phyloP scores from a whole-genome alignment of 2,888 invertebrate species.

The Prionchulus punctatus region DNA sequence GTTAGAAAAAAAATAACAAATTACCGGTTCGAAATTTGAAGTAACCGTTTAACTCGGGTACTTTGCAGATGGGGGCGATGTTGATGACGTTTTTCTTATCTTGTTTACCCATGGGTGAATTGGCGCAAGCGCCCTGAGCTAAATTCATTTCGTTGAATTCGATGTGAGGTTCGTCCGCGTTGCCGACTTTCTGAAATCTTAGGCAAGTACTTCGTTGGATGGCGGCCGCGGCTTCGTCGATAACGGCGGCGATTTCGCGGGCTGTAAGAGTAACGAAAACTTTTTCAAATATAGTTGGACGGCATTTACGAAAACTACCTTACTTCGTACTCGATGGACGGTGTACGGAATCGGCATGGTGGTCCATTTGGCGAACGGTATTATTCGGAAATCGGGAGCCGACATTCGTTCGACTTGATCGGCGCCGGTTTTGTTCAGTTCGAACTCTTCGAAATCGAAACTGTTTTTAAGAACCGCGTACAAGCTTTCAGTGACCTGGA shows the following conservation, averaged over 20 bases:
- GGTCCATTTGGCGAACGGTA: background rate
- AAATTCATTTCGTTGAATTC: too few species aligned
- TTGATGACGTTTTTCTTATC: background rate
- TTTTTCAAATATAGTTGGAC: too few species aligned
- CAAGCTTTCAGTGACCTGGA: background rate
- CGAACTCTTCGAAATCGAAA: background rate
- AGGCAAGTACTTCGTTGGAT: too few species aligned
- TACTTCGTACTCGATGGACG: background rate
- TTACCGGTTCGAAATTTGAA: background rate
- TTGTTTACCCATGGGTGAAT: background rate
- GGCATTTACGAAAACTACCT: background rate
- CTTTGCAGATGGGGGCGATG: background rate
- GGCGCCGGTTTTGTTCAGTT: background rate
- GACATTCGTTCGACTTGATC: too few species aligned
- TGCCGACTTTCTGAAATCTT: too few species aligned
- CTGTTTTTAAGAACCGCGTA: background rate
- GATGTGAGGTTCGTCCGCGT: too few species aligned
- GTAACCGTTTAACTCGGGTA: background rate
- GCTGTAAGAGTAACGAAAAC: too few species aligned
- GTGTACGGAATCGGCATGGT: background rate
- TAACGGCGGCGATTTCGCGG: too few species aligned
- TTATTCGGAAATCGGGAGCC: background rate
- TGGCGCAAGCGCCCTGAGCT: background rate
- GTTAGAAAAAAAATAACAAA: background rate
- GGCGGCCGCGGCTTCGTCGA: too few species aligned